Base-by-base conservation (phyloP, 2,113 vertebrate species). In the Myrmophylax atrothorax region DNA sequence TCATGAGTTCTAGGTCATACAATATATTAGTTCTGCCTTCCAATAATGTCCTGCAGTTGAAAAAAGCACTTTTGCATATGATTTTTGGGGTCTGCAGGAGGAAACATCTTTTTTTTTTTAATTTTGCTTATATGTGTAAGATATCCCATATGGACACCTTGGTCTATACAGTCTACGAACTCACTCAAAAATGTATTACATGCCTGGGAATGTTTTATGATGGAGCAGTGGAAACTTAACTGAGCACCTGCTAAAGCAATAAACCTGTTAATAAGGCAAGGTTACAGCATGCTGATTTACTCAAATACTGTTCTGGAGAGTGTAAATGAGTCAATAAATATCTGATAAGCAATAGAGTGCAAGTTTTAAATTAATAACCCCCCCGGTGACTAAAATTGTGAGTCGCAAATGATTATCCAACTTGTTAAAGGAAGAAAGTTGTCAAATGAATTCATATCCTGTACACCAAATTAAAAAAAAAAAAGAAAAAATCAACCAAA, bases 371-470 rank as follows among this genome's bases (percentile, higher is more conserved):
- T 95, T 94, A 94, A 94, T 88, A 96, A 38, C 28, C 42, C 74
- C 90, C 31, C 35, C 66, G 23, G 68, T 73, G 95, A 97, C 94
- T 84, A 87, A 97, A 94, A 85, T 10, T 64, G 59, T 93, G 93
- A 96, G 90, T 97, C 18, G n/a, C 49, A 96, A 94, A 97, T 89
- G 68, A 95, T 97, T 96, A 96, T 75, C 78, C 87, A 96, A 96
- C 79, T 85, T 95, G 89, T 95, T 97, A 95, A 77, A 95, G 78
- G 94, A 98, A 97, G 92, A 93, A 96, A 94, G 86, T 93, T 96
- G 92, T 93, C 94, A 96, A 93, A 97, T 40, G 35, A 98, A 97
- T 91, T 82, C n/a, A 96, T 79, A 75, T 44, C 76, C 81, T 91
- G 37, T 53, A 91, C 73, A 93, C 35, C 80, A 94, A 94, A 89